Conservation (phyloP, 2,113 vertebrate species). For the Prinia subflava region DNA sequence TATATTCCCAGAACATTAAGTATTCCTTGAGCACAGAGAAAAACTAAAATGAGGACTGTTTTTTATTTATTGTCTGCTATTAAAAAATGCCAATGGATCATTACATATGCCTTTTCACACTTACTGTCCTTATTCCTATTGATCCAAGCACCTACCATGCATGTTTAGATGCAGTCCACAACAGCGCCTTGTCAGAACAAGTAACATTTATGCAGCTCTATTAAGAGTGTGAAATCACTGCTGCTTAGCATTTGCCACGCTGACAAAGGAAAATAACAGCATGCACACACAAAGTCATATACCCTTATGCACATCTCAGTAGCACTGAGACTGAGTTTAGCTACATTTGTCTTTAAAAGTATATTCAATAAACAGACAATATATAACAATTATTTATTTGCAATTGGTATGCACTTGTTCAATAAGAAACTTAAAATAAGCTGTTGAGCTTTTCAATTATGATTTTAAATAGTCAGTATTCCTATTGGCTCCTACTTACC, state of each 20-base stretch:
- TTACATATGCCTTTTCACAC: background rate
- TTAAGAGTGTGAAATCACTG: background rate
- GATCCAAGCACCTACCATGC: background rate
- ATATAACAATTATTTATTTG: background rate
- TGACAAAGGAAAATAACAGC: background rate
- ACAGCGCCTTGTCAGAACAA: background rate
- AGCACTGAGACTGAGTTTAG: background rate
- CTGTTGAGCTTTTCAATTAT: background rate
- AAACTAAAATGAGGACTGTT: background rate
- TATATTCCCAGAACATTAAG: background rate
- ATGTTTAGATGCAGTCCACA: background rate
- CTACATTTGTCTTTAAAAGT: background rate
- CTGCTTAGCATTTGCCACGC: background rate
- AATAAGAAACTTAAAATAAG: background rate
- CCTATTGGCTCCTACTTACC: background rate
- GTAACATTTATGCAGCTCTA: background rate
- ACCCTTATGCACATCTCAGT: background rate
- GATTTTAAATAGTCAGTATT: background rate
- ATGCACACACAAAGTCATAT: background rate
- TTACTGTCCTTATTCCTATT: background rate
- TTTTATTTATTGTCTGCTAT: background rate
- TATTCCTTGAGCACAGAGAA: background rate
- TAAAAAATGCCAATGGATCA: background rate
- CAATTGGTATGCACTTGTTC: background rate
- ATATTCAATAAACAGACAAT: background rate